Conservation (phyloP, 2,888 invertebrate species). For the Hylaea fasciaria region DNA sequence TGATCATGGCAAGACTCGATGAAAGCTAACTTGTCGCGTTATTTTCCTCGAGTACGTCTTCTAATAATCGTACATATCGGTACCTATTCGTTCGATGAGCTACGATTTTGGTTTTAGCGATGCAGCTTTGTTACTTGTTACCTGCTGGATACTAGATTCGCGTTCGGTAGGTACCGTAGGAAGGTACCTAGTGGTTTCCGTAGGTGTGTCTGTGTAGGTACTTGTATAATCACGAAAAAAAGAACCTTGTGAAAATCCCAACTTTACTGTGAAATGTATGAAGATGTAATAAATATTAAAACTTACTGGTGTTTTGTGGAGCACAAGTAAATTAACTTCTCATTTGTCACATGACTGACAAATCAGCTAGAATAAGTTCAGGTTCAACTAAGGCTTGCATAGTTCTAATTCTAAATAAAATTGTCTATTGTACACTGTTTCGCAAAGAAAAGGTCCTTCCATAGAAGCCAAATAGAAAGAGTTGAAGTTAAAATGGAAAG, state of each 20-base stretch:
- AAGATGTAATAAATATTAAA: neutral
- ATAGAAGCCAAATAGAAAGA: too few relatives aligned
- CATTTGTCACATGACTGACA: constrained; percentile 12
- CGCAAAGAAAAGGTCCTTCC: too few relatives aligned
- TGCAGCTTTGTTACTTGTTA: neutral
- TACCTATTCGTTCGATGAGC: neutral
- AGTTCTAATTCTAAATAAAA: neutral
- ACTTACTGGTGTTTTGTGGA: constrained; percentile 1
- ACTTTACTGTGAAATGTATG: neutral
- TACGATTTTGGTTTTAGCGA: neutral
- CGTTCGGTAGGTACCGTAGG: neutral
- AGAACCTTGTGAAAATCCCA: constrained; percentile 1
- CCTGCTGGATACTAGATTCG: neutral
- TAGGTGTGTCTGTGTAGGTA: constrained; percentile 7
- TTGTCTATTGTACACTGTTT: neutral
- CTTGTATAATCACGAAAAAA: constrained; percentile 9
- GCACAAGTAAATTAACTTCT: constrained; percentile 1
- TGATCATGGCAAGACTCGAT: constrained; percentile 14
- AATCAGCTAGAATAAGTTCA: constrained; percentile 4
- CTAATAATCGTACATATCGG: constrained; percentile 1
- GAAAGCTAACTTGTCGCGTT: constrained; percentile 25
- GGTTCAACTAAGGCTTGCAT: neutral
- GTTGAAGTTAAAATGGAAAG: too few relatives aligned
- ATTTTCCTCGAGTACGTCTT: constrained; percentile 12
- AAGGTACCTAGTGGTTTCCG: neutral